Base-by-base conservation (phyloP, 2,888 invertebrate species). In the Pandemis corylana region DNA sequence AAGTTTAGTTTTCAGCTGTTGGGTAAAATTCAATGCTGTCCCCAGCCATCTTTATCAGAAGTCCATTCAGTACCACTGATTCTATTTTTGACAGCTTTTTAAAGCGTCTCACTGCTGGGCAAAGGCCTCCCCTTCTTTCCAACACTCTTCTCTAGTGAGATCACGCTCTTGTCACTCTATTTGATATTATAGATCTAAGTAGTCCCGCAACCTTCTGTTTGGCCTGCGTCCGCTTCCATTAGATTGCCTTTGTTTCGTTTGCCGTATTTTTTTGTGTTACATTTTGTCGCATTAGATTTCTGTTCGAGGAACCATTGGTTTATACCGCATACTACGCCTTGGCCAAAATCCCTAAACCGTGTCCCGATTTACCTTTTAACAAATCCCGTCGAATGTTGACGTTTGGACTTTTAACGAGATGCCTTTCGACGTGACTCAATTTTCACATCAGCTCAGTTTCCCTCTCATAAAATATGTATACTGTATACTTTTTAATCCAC, bases 371-470 rank as follows among this genome's bases (percentile, higher is more conserved):
- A 73, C 68, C 73, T 73, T 64, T 72, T 59, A n/a, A 61, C 41
- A 66, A 67, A 68, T 41, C 68, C 67, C 72, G 67, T 15, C 62
- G 20, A 64, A 73, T 68, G 61, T 72, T 72, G 68, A 68, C 73
- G 64, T 68, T 53, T 63, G 68, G 73, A 68, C 68, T 73, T 73
- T 73, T 73, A 73, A 73, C 68, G 73, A 73, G 68, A 41, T 66
- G 59, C 72, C 56, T 68, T 63, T 41, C 56, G 64, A 68, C 73
- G 73, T 73, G 73, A 68, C 64, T 73, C 68, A 68, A 68, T 73
- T 73, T 73, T 64, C 71, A 72, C 71, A 72, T 72, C 71, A 72
- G 66, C 49, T 20, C 46, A 61, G 62, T 10, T 62, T 42, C 59
- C 49, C 15, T 67, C 67, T 67, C 67, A 67, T 68, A 64, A 68